Base-by-base conservation (phyloP, 2,113 vertebrate species). In the Bos indicus region DNA sequence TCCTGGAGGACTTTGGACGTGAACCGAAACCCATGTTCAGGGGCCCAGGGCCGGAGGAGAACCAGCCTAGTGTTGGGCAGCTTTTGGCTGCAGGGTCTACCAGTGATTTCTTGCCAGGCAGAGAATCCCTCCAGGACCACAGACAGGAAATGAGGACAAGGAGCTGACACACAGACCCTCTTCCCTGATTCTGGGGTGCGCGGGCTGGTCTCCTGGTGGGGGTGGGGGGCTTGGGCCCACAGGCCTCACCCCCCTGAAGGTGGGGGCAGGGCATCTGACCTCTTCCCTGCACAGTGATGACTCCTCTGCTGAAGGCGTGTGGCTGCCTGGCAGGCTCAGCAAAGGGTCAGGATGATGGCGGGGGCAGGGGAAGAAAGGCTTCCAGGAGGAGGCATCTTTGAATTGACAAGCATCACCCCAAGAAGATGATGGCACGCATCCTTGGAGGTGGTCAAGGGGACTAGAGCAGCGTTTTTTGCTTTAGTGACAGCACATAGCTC, bases 281-380 rank as follows among this genome's bases (percentile, higher is more conserved):
- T n/a, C 36, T 74, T 59, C 26, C 23, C 9, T 17, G 30, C 9
- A 7, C 30, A 89, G 54, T 56, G 40, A 30, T 40, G 43, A 59
- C 14, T 15, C 6, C 11, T 43, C 1, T 40, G 23, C n/a, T 52
- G 0, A 26, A 46, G 17, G 1, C 60, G 1, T 71, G 43, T 13
- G 5, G 2, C 0, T 36, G 36, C 16, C 7, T 0, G 2, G 43
- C 7, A 11, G 48, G 19, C 16, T 51, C 78, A 48, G 51, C 8
- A n/a, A 51, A 85, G 7, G 3, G 23, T 95, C 88, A 95, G 77
- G 10, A 13, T 62, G 2, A 64, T 43, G 74, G 30, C 0, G 11
- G 28, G 43, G 33, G 15, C 5, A 6, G n/a, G 21, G 30, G 30
- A 51, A 52, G 84, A 56, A 56, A 80, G 92, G 23, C 30, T 84